Evolutionary conservation across 2,797 vertebrate genomes (phyloP), one percentile per base, ranked within the genome.

Genomic region (Odontamblyopus rebecca): DNA sequence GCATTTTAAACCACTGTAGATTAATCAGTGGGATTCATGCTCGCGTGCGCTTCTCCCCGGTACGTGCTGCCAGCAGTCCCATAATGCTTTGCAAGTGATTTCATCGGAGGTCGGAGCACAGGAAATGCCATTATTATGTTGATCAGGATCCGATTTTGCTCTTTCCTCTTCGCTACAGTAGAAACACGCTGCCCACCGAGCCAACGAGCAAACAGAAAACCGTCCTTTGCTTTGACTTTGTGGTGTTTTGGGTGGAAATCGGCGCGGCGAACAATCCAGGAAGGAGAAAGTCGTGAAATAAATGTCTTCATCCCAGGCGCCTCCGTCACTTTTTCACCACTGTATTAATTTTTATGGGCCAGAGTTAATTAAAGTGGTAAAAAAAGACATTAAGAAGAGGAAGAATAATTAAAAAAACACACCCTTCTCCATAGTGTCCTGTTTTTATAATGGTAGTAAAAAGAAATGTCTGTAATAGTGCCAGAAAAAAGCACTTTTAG

Each of bases 1-100:
- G 79, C 81, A 81, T 70, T 75, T 85, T 77, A 79, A 82, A 74
- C 67, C 70, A 48, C 81, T 48, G 74, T 69, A 81, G 86, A 89
- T 89, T 88, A 85, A 86, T 85, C 79, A 87, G 85, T 79, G 73
- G 68, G 86, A 82, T 75, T 61, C 66, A 82, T 82, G 76, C 64
- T 41, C 32, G 67, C 78, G 82, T 78, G 74, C 75, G 74, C 75
- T 78, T 86, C 85, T 80, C 71, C 77, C 68, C 67, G 26, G 48
- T 82, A 73, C 2, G 29, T 77, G 69, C 80, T 77, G 82, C 75
- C 82, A 72, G 70, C 65, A 56, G 38, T 67, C 74, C 79, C 69
- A 71, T 71, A 71, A 81, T 79, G 79, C 82, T 75, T 73, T 80
- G 76, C 76, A 64, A 82, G 61, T 78, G 81, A 83, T 88, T 84